Evolutionary conservation across 2,113 vertebrate species (phyloP).

Genomic region (Peromyscus californicus): DNA sequence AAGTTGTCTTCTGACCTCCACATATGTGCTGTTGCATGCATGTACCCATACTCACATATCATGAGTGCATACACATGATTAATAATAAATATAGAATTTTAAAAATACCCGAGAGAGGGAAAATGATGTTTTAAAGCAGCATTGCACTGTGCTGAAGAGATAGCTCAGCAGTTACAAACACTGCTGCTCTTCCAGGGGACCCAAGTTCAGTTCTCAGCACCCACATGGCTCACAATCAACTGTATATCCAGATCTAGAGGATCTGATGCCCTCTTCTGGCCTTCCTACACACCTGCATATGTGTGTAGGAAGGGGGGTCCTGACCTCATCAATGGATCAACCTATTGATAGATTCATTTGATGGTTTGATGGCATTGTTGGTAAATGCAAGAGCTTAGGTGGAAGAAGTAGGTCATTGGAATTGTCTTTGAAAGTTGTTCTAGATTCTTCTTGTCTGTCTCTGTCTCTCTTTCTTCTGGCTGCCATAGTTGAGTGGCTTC

Average conservation of each 20-base stretch:
- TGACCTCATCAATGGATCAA: background rate
- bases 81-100: background rate
- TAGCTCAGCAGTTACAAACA: background rate
- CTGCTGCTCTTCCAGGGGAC: background rate
- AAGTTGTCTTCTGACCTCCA: background rate
- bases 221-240: background rate
- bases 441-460: background rate
- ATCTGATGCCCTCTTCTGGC: background rate
- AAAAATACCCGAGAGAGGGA: background rate
- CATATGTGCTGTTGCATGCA: background rate
- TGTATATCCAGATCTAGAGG: background rate
- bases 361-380: background rate
- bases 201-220: background rate
- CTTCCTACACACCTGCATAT: background rate
- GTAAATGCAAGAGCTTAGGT: background rate
- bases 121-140: background rate
- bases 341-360: background rate
- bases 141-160: background rate
- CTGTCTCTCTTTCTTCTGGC: background rate
- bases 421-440: background rate
- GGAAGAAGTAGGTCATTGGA: background rate
- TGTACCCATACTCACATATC: background rate
- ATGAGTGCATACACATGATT: background rate
- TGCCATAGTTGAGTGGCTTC: background rate
- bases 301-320: fast-evolving